Percentiles rank a stretch among this genome's conserved stretches.
Conservation (phyloP, 2,888 invertebrate species). For the Noctua janthe region DNA sequence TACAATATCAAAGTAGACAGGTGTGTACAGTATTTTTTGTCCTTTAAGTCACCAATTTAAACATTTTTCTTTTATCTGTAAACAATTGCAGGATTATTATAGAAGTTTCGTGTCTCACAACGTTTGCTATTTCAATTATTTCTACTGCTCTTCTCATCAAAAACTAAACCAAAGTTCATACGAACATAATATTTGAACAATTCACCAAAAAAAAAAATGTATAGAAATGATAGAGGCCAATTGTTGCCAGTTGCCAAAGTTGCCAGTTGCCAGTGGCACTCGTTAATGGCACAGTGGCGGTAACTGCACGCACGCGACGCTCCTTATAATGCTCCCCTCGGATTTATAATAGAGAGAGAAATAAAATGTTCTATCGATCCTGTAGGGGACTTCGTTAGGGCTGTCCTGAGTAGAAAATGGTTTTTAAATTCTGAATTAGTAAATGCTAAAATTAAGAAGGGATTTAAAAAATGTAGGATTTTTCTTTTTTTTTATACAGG, state of each 20-base stretch:
- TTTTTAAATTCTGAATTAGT: not conserved
- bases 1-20: not conserved
- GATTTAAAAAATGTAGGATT: not conserved
- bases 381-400: slow-evolving; percentile 62
- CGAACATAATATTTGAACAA: slow-evolving; percentile 46
- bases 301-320: slow-evolving; percentile 86
- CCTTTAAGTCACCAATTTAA: not conserved
- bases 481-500: not conserved
- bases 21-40: not conserved
- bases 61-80: not conserved
- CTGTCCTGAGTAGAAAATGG: slow-evolving; percentile 23
- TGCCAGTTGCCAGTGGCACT: slow-evolving; percentile 54
- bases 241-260: slow-evolving; percentile 43
- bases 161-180: slow-evolving; percentile 10
- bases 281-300: slow-evolving; percentile 67
- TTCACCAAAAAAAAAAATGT: slow-evolving; percentile 48
- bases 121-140: not conserved
- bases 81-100: not conserved
- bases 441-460: not conserved
- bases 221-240: slow-evolving; percentile 22
- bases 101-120: not conserved
- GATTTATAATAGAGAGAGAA: slow-evolving; percentile 81
- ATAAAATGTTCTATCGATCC: slow-evolving; percentile 84
- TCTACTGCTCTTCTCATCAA: not conserved
- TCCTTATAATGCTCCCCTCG: slow-evolving; percentile 81